Evolutionary conservation across 2,797 vertebrate genomes (phyloP), one percentile per base, ranked within the genome.

Genomic region (Onychomys arenicola): DNA sequence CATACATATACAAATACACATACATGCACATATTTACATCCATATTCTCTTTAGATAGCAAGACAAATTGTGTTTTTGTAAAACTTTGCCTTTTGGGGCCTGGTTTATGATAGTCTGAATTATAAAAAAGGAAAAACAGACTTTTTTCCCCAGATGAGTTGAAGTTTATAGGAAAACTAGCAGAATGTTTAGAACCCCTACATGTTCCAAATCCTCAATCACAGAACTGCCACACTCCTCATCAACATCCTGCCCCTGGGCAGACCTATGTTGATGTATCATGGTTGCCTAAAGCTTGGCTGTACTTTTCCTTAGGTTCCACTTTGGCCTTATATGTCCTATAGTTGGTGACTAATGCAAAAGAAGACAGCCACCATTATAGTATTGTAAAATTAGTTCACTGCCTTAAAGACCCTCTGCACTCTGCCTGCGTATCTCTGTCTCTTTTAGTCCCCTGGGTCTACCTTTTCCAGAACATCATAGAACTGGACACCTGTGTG

Each of bases 81-180:
- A 84, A n/a, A 52, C 78, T 92, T 95, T 93, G 65, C n/a, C 29
- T 90, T 93, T 27, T 63, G n/a, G 84, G 34, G 34, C 0, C 34
- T 89, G 21, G 6, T 4, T 93, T 84, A 77, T 75, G 83, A 75
- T 63, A 88, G 6, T 75, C n/a, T 88, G 69, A 49, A 69, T 67
- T 49, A n/a, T 49, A 67, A 52, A n/a, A 49, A 49, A 59, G 59
- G 12, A 29, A 87, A 21, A 59, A 29, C 17, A 17, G 25, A 75
- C 13, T 55, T 69, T 25, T 57, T n/a, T 59, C 40, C 32, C 55
- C 32, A 87, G 43, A 80, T 2, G 80, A 37, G 11, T 80, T 92
- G 65, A 94, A 23, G 46, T 73, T 87, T 69, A 81, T n/a, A 73
- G 63, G 10, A 95, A 86, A 89, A 76, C 14, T 34, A 95, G 63